Conservation (phyloP, 2,797 vertebrate species). For the Chaetodon trifasciatus region DNA sequence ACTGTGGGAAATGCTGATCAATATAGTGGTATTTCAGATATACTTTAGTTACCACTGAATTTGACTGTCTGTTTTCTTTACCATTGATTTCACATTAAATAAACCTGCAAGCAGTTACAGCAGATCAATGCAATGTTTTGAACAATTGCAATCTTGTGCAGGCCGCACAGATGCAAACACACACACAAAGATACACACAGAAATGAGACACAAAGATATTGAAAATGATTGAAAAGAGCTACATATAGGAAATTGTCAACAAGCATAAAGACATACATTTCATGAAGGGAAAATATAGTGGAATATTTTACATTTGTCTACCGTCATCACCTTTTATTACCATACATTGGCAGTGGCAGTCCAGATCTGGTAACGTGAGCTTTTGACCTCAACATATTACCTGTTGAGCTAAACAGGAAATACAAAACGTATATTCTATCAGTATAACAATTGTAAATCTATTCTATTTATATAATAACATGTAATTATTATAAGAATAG, state of each 20-base stretch:
- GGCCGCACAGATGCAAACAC: slow-evolving; percentile 18
- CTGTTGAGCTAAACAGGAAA: not conserved
- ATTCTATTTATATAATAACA: not conserved
- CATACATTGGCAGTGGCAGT: not conserved
- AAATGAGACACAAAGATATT: not conserved
- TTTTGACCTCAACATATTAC: not conserved
- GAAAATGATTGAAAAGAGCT: not conserved
- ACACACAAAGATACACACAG: not conserved
- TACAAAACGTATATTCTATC: not conserved
- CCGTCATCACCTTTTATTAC: too few relatives aligned
- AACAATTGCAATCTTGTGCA: not conserved
- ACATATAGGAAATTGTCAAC: not conserved
- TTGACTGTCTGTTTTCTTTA: slow-evolving; percentile 28
- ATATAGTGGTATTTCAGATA: slow-evolving; percentile 26
- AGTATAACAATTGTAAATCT: not conserved
- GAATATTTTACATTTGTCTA: not conserved
- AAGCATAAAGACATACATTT: not conserved
- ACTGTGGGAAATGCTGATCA: slow-evolving; percentile 15
- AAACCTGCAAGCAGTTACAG: slow-evolving; percentile 7
- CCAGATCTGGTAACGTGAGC: not conserved
- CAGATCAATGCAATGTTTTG: slow-evolving; percentile 20
- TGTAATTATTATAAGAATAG: not conserved
- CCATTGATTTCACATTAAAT: slow-evolving; percentile 45
- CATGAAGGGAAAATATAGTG: not conserved
- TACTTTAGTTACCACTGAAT: slow-evolving; percentile 13